Evolutionary conservation across 2,888 invertebrate genomes (phyloP), one percentile per base, ranked within the genome.

Genomic region (Pristionchus fissidentatus): DNA sequence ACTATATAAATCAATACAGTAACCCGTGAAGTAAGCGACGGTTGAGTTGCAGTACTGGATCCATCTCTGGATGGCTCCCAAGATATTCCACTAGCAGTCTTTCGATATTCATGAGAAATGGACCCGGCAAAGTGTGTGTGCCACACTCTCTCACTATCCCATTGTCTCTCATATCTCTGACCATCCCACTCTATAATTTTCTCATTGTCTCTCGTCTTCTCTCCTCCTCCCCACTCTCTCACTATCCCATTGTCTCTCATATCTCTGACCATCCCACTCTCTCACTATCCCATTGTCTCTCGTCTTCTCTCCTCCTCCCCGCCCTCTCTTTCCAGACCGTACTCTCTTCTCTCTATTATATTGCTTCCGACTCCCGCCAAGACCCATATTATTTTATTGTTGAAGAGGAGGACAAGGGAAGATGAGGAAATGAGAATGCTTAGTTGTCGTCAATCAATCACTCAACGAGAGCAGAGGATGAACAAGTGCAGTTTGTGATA

Each of bases 311-410:
- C 22, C 38, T n/a, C n/a, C n/a, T n/a, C n/a, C n/a, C n/a, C n/a
- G n/a, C n/a, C n/a, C n/a, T n/a, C n/a, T n/a, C n/a, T n/a, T n/a
- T n/a, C n/a, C n/a, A n/a, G n/a, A n/a, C n/a, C n/a, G n/a, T n/a
- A n/a, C 38, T 66, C n/a, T 66, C 66, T 41, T 22, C 7, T 7
- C 22, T 41, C 66, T 66, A 35, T 66, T 38, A 10, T n/a, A 66
- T 41, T 22, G 1, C 29, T 10, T 2, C 38, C 1, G 38, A 38
- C 66, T 66, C 66, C 38, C 66, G 38, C 66, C 22, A n/a, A 38
- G 57, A 38, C n/a, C n/a, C n/a, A 66, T 66, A 66, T 66, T 35
- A 22, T 66, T 66, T 66, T 66, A 66, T 66, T 66, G 66, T n/a
- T n/a, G n/a, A n/a, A n/a, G n/a, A n/a, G n/a, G n/a, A n/a, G 55